A percentile compares a stretch with the other conserved stretches of the same genome.
Conservation (phyloP, 2,113 vertebrate species). For the Tragelaphus scriptus region DNA sequence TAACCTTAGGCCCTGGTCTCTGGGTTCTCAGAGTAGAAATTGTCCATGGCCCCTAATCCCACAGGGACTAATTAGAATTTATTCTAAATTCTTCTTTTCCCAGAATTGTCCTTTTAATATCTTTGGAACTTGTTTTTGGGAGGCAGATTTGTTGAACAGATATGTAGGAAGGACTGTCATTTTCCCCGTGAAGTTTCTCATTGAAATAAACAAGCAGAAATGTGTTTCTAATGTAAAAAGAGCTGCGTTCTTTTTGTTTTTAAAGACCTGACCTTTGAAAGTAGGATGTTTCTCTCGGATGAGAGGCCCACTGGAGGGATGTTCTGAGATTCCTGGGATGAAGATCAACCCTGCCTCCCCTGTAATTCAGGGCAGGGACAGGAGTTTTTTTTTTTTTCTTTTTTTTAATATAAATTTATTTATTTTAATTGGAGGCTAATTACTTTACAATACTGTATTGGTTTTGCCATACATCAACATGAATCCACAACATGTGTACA, state of each 20-base stretch:
- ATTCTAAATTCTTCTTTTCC: slow-evolving; percentile 13
- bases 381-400: background rate
- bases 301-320: background rate
- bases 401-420: too few species aligned
- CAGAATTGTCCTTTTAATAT: slow-evolving; percentile 24
- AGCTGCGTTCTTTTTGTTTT: background rate
- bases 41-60: background rate
- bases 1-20: background rate
- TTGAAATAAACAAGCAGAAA: slow-evolving; percentile 42
- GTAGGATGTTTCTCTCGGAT: background rate
- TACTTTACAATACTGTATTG: too few species aligned
- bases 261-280: background rate
- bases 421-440: too few species aligned
- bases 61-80: slow-evolving; percentile 50
- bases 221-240: background rate
- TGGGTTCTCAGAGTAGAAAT: background rate
- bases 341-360: background rate
- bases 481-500: too few species aligned
- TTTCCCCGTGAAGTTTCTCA: background rate
- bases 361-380: background rate
- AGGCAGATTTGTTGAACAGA: slow-evolving; percentile 40
- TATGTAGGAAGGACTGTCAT: background rate
- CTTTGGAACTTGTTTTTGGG: slow-evolving; percentile 10
- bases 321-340: background rate
- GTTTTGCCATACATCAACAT: too few species aligned